Base-by-base conservation (phyloP, 1,140 invertebrate genomes). In the Calycopis cecrops region DNA sequence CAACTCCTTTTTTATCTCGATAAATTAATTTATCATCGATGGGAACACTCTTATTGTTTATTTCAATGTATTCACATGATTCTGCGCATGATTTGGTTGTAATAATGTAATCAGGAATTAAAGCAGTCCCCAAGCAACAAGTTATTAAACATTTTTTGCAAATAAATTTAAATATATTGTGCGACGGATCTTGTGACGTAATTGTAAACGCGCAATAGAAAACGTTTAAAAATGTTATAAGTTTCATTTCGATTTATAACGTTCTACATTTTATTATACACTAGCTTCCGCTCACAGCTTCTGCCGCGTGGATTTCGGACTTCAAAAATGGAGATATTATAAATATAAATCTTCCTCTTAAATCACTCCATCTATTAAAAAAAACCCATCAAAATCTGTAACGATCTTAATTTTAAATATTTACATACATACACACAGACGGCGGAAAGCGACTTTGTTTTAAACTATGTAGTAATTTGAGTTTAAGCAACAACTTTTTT, bases 21-120 rank as follows among this genome's bases (percentile, higher is more conserved):
- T 68, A 62, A 52, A 55, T 59, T 55, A 3, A 16, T 48, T 50
- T 58, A 52, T 4, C 55, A 44, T 12, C n/a, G n/a, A 73, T 64
- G 12, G 17, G 21, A 6, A 59, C 47, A 16, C 49, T 35, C 7
- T 52, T 42, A 14, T 56, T 38, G 12, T 51, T 14, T 1, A 33
- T 55, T 52, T 58, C 51, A 12, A 66, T 48, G 4, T n/a, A 59
- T 28, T 66, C 48, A 49, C 73, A 75, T 0, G 52, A 53, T 59
- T 59, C 35, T 35, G 71, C 75, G 44, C 75, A 80, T 35, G 51
- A 65, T 8, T 63, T 52, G 4, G 77, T 74, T 10, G 75, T 74
- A 34, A 78, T 55, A 40, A 74, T 55, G 12, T 69, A 57, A 44
- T 70, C 60, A 2, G 60, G 48, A 14, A 53, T 51, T 55, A 79